Conservation (phyloP, 2,113 vertebrate genomes). For the Periophthalmus modestus region DNA sequence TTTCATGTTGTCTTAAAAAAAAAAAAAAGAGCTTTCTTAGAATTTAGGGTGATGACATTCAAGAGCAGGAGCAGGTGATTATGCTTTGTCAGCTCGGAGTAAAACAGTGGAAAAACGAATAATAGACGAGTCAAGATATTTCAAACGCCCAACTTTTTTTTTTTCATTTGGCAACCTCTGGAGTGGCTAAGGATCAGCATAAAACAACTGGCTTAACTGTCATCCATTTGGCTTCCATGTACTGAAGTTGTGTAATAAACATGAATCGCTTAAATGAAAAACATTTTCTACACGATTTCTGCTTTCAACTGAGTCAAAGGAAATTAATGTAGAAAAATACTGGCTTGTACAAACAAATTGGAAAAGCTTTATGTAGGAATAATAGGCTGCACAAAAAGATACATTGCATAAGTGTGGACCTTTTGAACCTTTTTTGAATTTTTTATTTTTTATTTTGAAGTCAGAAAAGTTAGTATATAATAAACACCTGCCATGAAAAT, state of each 20-base stretch:
- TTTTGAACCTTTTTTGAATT: too few relatives aligned
- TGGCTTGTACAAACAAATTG: background rate
- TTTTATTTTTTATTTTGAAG: too few relatives aligned
- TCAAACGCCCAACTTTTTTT: background rate
- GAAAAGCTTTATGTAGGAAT: too few relatives aligned
- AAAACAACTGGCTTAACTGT: slow-evolving; percentile 14
- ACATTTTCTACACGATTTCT: background rate
- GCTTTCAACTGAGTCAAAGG: background rate
- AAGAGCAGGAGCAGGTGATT: background rate
- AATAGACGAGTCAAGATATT: background rate
- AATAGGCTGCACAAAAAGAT: too few relatives aligned
- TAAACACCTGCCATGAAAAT: too few relatives aligned
- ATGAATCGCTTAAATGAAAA: too few relatives aligned
- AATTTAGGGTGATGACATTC: background rate
- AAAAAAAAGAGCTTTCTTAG: slow-evolving; percentile 12
- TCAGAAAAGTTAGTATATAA: too few relatives aligned
- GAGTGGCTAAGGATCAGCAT: slow-evolving; percentile 15
- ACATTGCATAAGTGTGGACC: too few relatives aligned
- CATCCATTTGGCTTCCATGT: slow-evolving; percentile 22
- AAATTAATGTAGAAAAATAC: background rate
- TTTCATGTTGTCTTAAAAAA: slow-evolving; percentile 14
- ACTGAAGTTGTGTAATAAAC: slow-evolving; percentile 20
- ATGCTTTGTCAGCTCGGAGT: background rate
- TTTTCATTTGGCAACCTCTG: slow-evolving; percentile 17
- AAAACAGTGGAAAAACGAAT: background rate